Evolutionary conservation across 2,797 vertebrate species (phyloP).

Genomic region (Coccyzus lansbergi): DNA sequence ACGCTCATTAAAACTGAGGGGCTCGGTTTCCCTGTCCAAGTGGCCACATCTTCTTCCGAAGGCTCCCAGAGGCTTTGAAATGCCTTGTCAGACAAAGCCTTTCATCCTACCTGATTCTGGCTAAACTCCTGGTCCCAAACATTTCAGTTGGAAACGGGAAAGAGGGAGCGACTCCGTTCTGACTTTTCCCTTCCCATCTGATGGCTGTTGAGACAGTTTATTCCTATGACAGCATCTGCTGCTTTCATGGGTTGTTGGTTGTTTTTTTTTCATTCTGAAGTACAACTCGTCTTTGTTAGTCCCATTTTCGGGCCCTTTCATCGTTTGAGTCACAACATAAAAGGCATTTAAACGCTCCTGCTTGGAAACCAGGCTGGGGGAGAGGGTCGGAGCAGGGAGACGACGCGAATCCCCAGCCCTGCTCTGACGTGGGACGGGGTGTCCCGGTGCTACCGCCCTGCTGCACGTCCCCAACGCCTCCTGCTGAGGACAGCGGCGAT

Average conservation of each 20-base stretch:
- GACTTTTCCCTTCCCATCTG: conserved; percentile 53
- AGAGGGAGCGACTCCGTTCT: conserved; percentile 19
- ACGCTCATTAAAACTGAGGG: conserved; percentile 59
- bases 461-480: fast-evolving
- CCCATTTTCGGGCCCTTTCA: conserved; percentile 55
- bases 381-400: background rate
- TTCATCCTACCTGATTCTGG: conserved; percentile 57
- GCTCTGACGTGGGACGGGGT: fast-evolving
- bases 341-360: conserved; percentile 48
- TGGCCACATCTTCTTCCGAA: conserved; percentile 30
- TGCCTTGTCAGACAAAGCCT: conserved; percentile 36
- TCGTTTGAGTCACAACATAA: conserved; percentile 55
- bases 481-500: background rate
- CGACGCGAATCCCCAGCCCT: background rate
- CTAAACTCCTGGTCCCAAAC: conserved; percentile 21
- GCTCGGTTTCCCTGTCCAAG: conserved; percentile 24
- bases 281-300: conserved; percentile 58
- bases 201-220: conserved; percentile 64
- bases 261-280: conserved; percentile 51
- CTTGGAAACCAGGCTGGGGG: background rate
- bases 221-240: conserved; percentile 60
- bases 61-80: conserved; percentile 61
- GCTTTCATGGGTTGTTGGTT: conserved; percentile 57
- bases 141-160: conserved; percentile 17
- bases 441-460: background rate